phyloP scores from a whole-genome alignment of 2,888 invertebrate genomes.

The Drosophila flavopinicola region DNA sequence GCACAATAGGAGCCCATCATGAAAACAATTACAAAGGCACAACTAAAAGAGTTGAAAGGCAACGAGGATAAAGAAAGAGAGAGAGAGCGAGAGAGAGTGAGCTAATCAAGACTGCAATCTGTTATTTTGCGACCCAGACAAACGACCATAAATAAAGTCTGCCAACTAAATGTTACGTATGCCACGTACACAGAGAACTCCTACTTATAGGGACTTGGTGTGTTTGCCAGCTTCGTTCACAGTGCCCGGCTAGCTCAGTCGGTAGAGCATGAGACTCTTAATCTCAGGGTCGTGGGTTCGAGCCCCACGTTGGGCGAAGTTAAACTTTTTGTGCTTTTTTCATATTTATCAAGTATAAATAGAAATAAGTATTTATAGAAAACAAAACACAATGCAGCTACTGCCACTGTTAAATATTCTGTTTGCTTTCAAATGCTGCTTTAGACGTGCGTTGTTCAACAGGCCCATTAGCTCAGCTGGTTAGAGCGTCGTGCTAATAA shows the following conservation, averaged over 20 bases:
- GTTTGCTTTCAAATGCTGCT: neutral
- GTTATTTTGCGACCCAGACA: neutral
- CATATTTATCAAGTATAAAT: too few species aligned
- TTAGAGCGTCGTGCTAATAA: constrained; percentile 85
- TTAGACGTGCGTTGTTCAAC: rapidly evolving
- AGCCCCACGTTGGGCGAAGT: constrained; percentile 76
- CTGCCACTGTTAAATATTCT: too few species aligned
- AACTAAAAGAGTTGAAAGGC: too few species aligned
- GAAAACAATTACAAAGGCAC: constrained; percentile 31
- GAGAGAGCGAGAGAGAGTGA: neutral
- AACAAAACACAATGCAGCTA: too few species aligned
- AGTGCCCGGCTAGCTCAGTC: constrained; percentile 76
- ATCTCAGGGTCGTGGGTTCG: constrained; percentile 78
- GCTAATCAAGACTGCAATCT: constrained; percentile 3
- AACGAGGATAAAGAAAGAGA: too few species aligned
- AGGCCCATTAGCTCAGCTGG: constrained; percentile 85
- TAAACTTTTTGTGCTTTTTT: constrained; percentile 2
- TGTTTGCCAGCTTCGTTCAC: neutral
- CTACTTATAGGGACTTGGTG: constrained; percentile 18
- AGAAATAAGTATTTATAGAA: too few species aligned
- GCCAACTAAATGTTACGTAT: neutral
- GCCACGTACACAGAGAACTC: constrained; percentile 19
- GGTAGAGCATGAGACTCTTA: constrained; percentile 80
- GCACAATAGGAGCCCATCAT: constrained; percentile 26
- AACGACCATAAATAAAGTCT: constrained; percentile 13